Evolutionary conservation across 2,797 vertebrate genomes (phyloP), one percentile per base, ranked within the genome.

Genomic region (Myotis vivesi): DNA sequence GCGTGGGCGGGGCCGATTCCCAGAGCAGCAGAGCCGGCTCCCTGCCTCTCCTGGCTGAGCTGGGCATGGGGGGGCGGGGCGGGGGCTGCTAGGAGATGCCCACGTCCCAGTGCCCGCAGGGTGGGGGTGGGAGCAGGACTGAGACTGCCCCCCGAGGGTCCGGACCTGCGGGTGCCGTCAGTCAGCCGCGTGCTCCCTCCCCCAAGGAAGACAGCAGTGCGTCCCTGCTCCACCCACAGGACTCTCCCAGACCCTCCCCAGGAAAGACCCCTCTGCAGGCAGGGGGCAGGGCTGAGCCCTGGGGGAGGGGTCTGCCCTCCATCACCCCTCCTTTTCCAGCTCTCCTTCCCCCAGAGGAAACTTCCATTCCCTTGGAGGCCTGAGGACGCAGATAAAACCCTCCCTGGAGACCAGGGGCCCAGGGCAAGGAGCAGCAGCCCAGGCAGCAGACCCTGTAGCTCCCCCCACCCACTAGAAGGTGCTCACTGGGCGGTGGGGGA

Each of bases 21-120:
- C 5, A 7, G 7, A 6, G 28, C 41, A 38, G 38, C 30, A 64
- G 71, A 49, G n/a, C 33, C 2, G 2, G 66, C 44, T 41, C 36
- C 30, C 19, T 2, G 3, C 1, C 1, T 0, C 0, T 66, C 25
- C 4, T 1, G 8, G 44, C 28, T 22, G 28, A 1, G 2, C 4
- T 44, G 41, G 41, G 41, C 41, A 44, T 44, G 41, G 41, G 41
- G 41, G n/a, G n/a, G n/a, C 4, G 41, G 8, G 1, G 41, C 0
- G 8, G 8, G 8, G 41, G 8, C 41, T 49, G 46, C 80, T 3
- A 1, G 55, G 64, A 89, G 72, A 53, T 5, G 55, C 64, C 75
- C 15, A 0, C 17, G 49, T 17, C 12, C 16, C n/a, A 0, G 57
- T 17, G 72, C 46, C 71, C 46, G 0, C 30, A 2, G 23, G 12